Conservation (phyloP, 2,888 invertebrate species). For the Microdon myrmicae region DNA sequence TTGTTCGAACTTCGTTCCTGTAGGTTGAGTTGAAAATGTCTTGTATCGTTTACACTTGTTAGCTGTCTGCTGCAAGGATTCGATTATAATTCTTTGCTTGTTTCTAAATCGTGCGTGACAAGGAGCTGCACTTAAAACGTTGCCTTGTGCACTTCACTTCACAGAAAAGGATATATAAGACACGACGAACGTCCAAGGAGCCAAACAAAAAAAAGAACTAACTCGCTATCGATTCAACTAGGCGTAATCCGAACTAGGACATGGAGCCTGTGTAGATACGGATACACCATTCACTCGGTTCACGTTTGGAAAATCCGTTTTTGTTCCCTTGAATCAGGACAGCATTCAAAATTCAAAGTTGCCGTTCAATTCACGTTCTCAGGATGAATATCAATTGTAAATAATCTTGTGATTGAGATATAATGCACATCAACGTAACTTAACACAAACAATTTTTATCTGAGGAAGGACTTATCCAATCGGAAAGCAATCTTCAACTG, state of each 20-base stretch:
- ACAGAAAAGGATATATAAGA: slow-evolving; percentile 3
- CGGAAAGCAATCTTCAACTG: slow-evolving; percentile 51
- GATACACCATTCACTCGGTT: slow-evolving; percentile 25
- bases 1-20: too few species aligned
- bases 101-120: slow-evolving; percentile 40
- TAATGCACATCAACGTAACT: slow-evolving; percentile 24
- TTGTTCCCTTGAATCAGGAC: slow-evolving; percentile 32
- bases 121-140: slow-evolving; percentile 38
- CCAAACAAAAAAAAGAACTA: slow-evolving; percentile 14
- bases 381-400: too few species aligned
- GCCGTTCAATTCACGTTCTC: too few species aligned
- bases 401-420: too few species aligned
- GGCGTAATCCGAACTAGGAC: slow-evolving; percentile 39
- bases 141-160: slow-evolving; percentile 41
- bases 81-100: slow-evolving; percentile 44
- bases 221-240: slow-evolving; percentile 27
- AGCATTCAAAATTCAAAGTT: too few species aligned
- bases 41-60: too few species aligned
- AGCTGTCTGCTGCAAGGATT: too few species aligned
- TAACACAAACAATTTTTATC: slow-evolving; percentile 24
- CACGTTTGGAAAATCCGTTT: slow-evolving; percentile 31
- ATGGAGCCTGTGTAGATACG: slow-evolving; percentile 17
- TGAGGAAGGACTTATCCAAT: slow-evolving; percentile 46
- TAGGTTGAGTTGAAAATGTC: too few species aligned
- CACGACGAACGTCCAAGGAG: not conserved